Percentiles rank a stretch among this genome's conserved stretches.
These are phyloP conservation scores for Dicroscelio sp. DNA, from an alignment of 2,888 invertebrate species.

Conservation along the genomic window DNA sequence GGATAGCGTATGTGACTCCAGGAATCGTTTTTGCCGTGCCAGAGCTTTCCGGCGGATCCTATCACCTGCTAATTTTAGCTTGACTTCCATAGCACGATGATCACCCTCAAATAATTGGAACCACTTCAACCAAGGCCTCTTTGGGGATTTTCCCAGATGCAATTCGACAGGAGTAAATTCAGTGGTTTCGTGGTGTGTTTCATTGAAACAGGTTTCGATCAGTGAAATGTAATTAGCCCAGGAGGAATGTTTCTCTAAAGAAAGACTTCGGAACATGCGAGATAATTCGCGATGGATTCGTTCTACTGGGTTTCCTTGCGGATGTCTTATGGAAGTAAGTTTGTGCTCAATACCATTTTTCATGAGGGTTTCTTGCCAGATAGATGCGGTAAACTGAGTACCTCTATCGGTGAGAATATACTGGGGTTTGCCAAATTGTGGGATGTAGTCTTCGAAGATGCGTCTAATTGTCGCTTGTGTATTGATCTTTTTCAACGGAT, in stretches of 20 bases:
- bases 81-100: background rate
- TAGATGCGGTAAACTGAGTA: background rate
- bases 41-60: background rate
- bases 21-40: background rate
- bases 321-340: background rate
- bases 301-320: background rate
- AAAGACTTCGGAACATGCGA: background rate
- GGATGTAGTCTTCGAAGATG: no score
- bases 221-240: background rate
- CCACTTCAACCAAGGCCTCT: background rate
- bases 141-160: background rate
- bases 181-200: background rate
- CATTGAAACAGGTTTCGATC: no score
- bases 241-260: background rate
- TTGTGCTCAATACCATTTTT: background rate
- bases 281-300: background rate
- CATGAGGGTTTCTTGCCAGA: background rate
- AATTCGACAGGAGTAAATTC: background rate
- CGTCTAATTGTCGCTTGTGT: no score
- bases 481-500: no score
- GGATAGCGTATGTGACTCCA: background rate
- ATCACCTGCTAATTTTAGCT: background rate
- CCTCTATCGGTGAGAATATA: no score
- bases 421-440: no score
- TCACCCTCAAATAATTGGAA: background rate